Conservation (phyloP, 2,113 vertebrate species). For the Alethe diademata region DNA sequence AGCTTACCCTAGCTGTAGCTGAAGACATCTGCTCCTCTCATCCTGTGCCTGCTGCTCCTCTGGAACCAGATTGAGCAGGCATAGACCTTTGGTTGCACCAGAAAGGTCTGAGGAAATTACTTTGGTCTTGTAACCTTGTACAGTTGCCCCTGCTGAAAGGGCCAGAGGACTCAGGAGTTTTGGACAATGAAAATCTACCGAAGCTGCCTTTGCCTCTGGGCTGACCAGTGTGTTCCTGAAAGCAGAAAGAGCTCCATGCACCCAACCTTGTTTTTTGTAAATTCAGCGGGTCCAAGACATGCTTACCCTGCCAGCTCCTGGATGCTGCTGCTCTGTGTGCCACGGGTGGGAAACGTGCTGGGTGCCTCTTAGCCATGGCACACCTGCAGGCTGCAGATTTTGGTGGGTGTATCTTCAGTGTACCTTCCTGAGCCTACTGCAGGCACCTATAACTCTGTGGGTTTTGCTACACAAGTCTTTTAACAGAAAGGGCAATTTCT, state of each 20-base stretch:
- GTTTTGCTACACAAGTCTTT: background rate
- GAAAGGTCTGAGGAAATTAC: accelerated
- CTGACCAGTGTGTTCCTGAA: background rate
- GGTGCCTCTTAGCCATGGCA: accelerated
- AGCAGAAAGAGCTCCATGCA: background rate
- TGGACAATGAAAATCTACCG: background rate
- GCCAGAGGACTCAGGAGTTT: background rate
- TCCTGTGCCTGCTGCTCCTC: background rate
- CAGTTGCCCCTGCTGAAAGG: background rate
- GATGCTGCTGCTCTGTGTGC: background rate
- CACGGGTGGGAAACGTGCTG: accelerated
- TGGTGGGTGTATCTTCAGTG: background rate
- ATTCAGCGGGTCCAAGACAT: accelerated
- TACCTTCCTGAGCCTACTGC: background rate
- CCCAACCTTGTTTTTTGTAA: background rate
- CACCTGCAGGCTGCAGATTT: background rate
- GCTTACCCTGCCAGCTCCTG: background rate
- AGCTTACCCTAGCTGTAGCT: background rate
- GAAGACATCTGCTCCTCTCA: background rate
- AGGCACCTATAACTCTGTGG: background rate
- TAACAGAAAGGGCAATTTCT: background rate
- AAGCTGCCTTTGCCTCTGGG: background rate
- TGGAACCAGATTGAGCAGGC: background rate
- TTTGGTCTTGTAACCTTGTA: background rate
- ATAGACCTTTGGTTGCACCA: background rate